Base-by-base conservation (phyloP, 2,888 invertebrate species). In the Syrphus vitripennis region DNA sequence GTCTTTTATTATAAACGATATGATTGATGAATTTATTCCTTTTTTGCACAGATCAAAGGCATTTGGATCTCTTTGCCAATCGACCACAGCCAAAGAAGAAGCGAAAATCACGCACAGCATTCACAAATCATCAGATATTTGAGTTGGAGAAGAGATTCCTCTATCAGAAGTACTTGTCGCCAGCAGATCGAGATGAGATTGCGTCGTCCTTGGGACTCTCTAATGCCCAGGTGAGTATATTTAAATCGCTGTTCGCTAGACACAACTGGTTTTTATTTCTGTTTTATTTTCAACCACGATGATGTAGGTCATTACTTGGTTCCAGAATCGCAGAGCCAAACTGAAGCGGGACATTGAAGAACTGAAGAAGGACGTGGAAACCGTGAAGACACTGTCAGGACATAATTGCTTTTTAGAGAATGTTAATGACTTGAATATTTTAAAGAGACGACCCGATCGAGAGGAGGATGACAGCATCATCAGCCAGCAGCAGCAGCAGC, bases 41-140 rank as follows among this genome's bases (percentile, higher is more conserved):
- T 31, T 59, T 63, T 31, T 71, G 70, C 45, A 1, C 95, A 97
- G 97, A 97, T 93, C 97, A 97, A 94, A 96, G 96, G 88, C 97
- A 97, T 93, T 94, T 97, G 89, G 97, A 97, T 93, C 95, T 97
- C 89, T 98, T 98, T 95, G 97, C 97, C 93, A 96, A 96, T 90
- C 95, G 97, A 88, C 97, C 97, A 87, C 97, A 97, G 92, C 97
- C 98, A 90, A 97, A 98, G 93, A 99, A 99, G 95, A 99, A 99
- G 92, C 95, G 98, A 91, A 97, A 99, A 94, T 98, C 98, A 12
- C 94, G 99, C 89, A 99, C 99, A 6, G 99, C 99, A 42, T 99
- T 99, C 94, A 98, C 98, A 82, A 99, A 99, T 93, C 98, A 98
- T 93, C 99, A 99, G 93, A 99, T 99, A 89, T 98, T 98, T 93